Conservation (phyloP, 1,140 invertebrate genomes). For the Stegodyphus dumicola region DNA sequence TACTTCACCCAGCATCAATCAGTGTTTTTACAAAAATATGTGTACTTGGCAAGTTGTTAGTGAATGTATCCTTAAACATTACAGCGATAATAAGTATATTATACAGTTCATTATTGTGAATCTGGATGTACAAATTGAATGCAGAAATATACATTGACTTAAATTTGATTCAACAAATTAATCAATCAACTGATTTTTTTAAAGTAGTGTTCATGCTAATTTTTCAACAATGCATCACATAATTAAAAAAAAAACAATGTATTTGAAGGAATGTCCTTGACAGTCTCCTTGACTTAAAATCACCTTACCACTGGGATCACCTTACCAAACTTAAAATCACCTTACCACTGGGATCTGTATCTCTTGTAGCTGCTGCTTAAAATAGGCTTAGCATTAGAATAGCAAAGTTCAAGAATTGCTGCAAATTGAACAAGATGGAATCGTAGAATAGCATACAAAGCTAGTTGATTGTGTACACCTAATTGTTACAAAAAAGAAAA, state of each 20-base stretch:
- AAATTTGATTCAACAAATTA: not conserved
- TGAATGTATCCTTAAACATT: not conserved
- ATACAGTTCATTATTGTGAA: not conserved
- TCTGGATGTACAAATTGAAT: not conserved
- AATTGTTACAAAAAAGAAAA: constrained; percentile 57
- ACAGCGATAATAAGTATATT: not conserved
- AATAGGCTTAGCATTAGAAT: not conserved
- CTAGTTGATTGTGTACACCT: constrained; percentile 21
- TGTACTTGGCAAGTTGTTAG: not conserved
- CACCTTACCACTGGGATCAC: not conserved
- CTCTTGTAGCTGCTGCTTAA: not conserved
- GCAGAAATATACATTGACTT: not conserved
- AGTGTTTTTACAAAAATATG: not conserved
- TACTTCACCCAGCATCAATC: not conserved
- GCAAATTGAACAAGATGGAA: constrained; percentile 58
- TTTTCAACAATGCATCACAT: not conserved
- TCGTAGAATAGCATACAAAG: constrained; percentile 65
- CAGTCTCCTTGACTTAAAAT: not conserved
- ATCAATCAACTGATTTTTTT: not conserved
- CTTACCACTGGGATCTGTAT: not conserved
- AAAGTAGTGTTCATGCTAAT: not conserved
- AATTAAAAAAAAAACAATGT: not conserved
- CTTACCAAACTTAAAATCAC: not conserved
- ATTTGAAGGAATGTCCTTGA: not conserved
- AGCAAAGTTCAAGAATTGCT: not conserved